phyloP scores from a whole-genome alignment of 2,888 invertebrate species.

The Lydus trimaculatus region DNA sequence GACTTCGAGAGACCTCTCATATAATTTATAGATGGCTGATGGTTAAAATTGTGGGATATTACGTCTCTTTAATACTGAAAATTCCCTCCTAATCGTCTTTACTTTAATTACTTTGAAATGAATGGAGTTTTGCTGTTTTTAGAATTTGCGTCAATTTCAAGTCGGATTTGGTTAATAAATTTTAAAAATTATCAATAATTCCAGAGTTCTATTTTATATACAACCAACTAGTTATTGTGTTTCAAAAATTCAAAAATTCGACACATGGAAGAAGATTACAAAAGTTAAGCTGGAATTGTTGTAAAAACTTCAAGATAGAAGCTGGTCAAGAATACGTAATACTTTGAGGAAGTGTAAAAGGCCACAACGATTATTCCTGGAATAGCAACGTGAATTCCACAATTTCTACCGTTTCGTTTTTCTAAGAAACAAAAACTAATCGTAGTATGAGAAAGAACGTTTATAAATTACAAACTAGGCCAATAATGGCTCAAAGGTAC shows the following conservation, averaged over 20 bases:
- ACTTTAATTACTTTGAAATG: not conserved
- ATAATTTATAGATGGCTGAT: not conserved
- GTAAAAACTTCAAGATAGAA: not conserved
- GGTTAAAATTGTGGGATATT: not conserved
- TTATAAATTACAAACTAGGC: not conserved
- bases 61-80: not conserved
- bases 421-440: not conserved
- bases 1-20: not conserved
- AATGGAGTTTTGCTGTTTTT: not conserved
- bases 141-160: not conserved
- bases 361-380: too few species aligned
- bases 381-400: not conserved
- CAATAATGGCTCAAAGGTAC: not conserved
- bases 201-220: too few species aligned
- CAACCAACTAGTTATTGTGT: too few species aligned
- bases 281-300: not conserved
- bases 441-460: not conserved
- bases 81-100: not conserved
- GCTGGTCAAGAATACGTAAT: not conserved
- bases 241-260: too few species aligned
- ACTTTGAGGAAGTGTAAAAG: not conserved
- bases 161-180: not conserved
- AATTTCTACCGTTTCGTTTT: not conserved
- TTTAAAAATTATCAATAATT: not conserved
- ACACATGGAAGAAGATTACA: not conserved